These are phyloP conservation scores for Styela plicata DNA, from an alignment of 23 tunicate genomes.

Conservation along the genomic window DNA sequence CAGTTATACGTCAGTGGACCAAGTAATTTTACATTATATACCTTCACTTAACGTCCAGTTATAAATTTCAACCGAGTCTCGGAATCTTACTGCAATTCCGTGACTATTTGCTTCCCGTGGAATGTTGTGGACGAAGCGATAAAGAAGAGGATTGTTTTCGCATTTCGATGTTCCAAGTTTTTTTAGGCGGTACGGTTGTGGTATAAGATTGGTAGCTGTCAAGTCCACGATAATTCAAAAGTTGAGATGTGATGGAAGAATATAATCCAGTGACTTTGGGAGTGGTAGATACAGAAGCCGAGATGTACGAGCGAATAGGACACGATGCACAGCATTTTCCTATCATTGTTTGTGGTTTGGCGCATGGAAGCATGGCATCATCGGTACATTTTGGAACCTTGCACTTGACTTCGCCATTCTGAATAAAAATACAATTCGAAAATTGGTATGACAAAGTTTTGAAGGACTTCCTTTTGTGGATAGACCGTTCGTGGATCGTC, in stretches of 20 bases:
- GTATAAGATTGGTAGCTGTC: too few species aligned
- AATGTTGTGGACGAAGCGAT: background rate
- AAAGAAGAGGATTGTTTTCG: background rate
- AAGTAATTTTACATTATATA: background rate
- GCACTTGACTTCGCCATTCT: slow-evolving; percentile 46
- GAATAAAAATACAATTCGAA: slow-evolving; percentile 3
- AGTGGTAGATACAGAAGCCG: too few species aligned
- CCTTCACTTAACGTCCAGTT: slow-evolving; percentile 30
- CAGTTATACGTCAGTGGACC: too few species aligned
- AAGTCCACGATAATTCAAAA: too few species aligned
- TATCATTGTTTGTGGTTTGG: background rate
- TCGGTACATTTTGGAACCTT: slow-evolving; percentile 36
- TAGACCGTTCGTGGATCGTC: too few species aligned
- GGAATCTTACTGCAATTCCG: background rate
- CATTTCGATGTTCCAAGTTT: background rate
- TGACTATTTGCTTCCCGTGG: background rate
- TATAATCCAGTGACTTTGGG: too few species aligned
- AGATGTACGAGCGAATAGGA: background rate
- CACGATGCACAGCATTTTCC: slow-evolving; percentile 13
- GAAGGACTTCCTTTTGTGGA: too few species aligned
- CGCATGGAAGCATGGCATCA: background rate
- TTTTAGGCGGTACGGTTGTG: background rate
- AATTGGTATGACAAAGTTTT: background rate
- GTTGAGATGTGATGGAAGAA: too few species aligned
- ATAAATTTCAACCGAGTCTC: slow-evolving; percentile 22